phyloP scores from a whole-genome alignment of 2,888 invertebrate genomes.

The Gibbula magus region DNA sequence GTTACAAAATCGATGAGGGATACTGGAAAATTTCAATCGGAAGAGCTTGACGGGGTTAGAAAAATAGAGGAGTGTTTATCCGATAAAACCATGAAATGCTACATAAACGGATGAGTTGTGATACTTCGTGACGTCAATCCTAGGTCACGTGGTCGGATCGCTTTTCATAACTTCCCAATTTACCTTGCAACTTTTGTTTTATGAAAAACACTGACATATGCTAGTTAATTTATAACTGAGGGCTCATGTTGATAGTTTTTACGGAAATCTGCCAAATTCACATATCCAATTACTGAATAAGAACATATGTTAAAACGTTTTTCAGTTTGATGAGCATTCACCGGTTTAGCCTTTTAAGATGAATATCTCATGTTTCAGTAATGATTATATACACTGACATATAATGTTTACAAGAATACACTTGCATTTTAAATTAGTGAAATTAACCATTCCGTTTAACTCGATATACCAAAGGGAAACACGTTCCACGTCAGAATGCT shows the following conservation, averaged over 20 bases:
- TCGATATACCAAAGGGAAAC: not conserved
- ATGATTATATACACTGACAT: too few species aligned
- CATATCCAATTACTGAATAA: too few species aligned
- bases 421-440: too few species aligned
- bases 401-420: too few species aligned
- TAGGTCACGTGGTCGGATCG: not conserved
- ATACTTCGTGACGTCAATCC: slow-evolving; percentile 1
- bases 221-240: not conserved
- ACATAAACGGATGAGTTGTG: slow-evolving; percentile 20
- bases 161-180: slow-evolving; percentile 19
- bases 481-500: not conserved
- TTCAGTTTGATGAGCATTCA: too few species aligned
- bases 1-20: slow-evolving; percentile 26
- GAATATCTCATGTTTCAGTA: too few species aligned
- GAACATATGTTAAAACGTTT: too few species aligned
- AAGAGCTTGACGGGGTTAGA: slow-evolving; percentile 9
- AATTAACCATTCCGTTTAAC: too few species aligned
- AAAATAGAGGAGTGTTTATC: slow-evolving; percentile 11
- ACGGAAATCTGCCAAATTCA: too few species aligned
- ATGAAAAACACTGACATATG: slow-evolving; percentile 12
- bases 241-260: too few species aligned
- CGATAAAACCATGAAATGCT: slow-evolving; percentile 25
- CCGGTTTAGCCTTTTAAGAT: too few species aligned
- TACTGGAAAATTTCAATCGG: slow-evolving; percentile 26
- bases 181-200: slow-evolving; percentile 4